Conservation (phyloP, 2,113 vertebrate genomes). For the Daphoenositta chrysoptera region DNA sequence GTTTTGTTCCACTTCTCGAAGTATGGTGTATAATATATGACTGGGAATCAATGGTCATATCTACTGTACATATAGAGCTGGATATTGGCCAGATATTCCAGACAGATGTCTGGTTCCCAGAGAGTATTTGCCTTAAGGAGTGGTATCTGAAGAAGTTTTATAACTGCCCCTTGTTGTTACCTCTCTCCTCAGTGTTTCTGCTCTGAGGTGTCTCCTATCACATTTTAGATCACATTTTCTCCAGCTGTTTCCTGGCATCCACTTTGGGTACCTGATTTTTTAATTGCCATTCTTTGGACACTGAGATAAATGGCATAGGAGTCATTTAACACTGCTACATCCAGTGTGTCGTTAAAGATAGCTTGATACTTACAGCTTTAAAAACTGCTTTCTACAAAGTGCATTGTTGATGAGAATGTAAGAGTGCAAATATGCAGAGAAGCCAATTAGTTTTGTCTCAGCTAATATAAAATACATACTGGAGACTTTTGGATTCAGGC, state of each 20-base stretch:
- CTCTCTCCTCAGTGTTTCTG: background rate
- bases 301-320: background rate
- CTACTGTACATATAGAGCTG: constrained; percentile 15
- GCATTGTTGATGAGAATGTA: background rate
- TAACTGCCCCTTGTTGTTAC: background rate
- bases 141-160: background rate
- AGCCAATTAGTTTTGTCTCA: background rate
- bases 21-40: background rate
- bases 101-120: constrained; percentile 43
- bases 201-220: background rate
- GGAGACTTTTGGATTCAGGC: background rate
- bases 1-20: background rate
- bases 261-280: background rate
- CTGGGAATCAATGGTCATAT: constrained; percentile 23
- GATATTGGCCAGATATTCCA: constrained; percentile 17
- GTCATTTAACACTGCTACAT: background rate
- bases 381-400: background rate
- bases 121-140: background rate
- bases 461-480: background rate
- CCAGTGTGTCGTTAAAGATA: background rate
- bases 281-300: background rate
- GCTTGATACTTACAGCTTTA: background rate
- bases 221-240: background rate
- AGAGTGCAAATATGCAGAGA: background rate
- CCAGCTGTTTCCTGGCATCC: background rate